Conservation (phyloP, 2,888 invertebrate genomes). For the Eustalomyia histrio region DNA sequence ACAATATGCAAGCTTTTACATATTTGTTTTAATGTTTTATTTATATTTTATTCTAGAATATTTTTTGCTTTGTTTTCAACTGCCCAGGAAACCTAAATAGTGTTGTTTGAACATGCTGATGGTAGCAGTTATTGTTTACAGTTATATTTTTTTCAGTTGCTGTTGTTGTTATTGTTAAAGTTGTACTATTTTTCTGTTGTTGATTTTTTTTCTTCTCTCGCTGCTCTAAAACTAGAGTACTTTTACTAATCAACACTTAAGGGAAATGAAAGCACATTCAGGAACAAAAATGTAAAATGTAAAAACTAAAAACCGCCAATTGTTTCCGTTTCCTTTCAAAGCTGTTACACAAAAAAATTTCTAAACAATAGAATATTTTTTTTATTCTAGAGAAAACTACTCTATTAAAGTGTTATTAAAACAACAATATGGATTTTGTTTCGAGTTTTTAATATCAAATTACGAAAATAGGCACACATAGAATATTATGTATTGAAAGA, state of each 20-base stretch:
- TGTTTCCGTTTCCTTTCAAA: slow-evolving; percentile 60
- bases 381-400: slow-evolving; percentile 11
- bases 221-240: slow-evolving; percentile 35
- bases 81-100: not conserved
- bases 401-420: not conserved
- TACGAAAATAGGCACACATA: no score
- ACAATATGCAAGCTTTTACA: slow-evolving; percentile 32
- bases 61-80: not conserved
- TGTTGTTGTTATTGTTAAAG: not conserved
- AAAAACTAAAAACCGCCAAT: slow-evolving; percentile 56
- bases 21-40: not conserved
- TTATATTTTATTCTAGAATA: not conserved
- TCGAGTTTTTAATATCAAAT: not conserved
- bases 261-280: slow-evolving; percentile 52
- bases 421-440: slow-evolving; percentile 12
- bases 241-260: slow-evolving; percentile 63
- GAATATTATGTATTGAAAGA: no score
- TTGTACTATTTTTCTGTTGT: not conserved
- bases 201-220: no score
- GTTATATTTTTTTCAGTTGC: not conserved
- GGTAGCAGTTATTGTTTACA: not conserved
- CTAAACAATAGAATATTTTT: slow-evolving; percentile 39
- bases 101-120: not conserved
- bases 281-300: slow-evolving; percentile 31
- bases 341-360: slow-evolving; percentile 5